These are phyloP conservation scores for Toxonevra muliebris DNA, from an alignment of 2,888 invertebrate genomes.

Conservation along the genomic window DNA sequence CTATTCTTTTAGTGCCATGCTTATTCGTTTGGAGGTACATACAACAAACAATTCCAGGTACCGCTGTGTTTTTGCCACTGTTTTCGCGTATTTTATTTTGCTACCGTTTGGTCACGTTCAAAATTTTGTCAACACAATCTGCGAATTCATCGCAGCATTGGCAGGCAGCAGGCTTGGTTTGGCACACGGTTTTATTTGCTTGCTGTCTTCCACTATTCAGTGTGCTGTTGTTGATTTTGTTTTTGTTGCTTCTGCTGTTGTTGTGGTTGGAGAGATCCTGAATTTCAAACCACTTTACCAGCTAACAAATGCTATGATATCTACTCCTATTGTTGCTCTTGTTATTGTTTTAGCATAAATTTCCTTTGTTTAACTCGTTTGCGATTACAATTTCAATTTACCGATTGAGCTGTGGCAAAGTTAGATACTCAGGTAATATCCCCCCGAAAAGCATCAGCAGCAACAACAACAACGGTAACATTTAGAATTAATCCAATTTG, in stretches of 20 bases:
- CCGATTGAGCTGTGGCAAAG: constrained; percentile 5
- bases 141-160: constrained; percentile 36
- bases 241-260: constrained; percentile 6
- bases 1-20: constrained; percentile 28
- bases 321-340: not conserved
- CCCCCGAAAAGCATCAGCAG: not conserved
- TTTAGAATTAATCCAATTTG: constrained; percentile 13
- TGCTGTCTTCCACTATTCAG: not conserved
- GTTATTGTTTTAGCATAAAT: constrained; percentile 17
- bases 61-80: constrained; percentile 35
- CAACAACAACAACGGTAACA: not conserved
- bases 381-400: constrained; percentile 21
- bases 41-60: constrained; percentile 18
- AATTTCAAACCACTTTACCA: not conserved
- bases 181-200: constrained; percentile 21
- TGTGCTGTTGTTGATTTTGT: constrained; percentile 3
- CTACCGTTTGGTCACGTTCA: constrained; percentile 46
- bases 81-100: constrained; percentile 32
- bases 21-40: constrained; percentile 21
- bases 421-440: not conserved
- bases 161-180: constrained; percentile 10
- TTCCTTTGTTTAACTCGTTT: constrained; percentile 20
- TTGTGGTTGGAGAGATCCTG: not conserved
- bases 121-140: constrained; percentile 44
- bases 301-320: too few species aligned